These are phyloP conservation scores for Chinchilla lanigera DNA, from an alignment of 2,113 vertebrate species.

Conservation along the genomic window DNA sequence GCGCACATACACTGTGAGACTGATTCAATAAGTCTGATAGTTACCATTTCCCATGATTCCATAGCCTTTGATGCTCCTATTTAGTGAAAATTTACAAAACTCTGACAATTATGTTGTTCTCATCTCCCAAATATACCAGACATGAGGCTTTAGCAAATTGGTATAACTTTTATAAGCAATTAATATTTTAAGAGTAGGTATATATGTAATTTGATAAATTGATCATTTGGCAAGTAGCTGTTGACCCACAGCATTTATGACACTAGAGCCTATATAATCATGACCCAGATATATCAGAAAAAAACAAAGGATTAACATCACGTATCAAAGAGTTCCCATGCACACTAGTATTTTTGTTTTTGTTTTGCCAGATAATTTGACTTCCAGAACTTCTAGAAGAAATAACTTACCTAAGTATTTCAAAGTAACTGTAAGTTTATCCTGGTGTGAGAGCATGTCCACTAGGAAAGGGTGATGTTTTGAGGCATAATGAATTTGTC, in stretches of 20 bases:
- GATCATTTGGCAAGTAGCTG: not conserved
- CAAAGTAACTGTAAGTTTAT: constrained; percentile 23
- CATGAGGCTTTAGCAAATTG: not conserved
- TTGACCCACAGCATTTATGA: constrained; percentile 10
- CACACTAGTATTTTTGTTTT: not conserved
- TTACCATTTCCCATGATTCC: constrained; percentile 5
- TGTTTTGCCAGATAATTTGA: constrained; percentile 26
- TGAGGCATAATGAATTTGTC: constrained; percentile 28
- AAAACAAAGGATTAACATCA: not conserved
- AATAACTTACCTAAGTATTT: constrained; percentile 26
- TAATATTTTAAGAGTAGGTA: not conserved
- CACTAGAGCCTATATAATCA: not conserved
- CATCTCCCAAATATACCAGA: not conserved
- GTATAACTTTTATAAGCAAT: not conserved
- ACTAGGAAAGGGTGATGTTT: constrained; percentile 7
- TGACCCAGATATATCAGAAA: not conserved
- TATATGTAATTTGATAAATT: constrained; percentile 15
- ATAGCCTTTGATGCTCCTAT: not conserved
- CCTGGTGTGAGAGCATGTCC: not conserved
- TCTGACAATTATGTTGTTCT: not conserved
- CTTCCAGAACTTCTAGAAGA: constrained; percentile 37
- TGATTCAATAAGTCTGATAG: not conserved
- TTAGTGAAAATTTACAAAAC: not conserved
- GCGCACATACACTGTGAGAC: not conserved
- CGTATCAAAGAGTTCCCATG: not conserved